A percentile compares a stretch with the other conserved stretches of the same genome.
Evolutionary conservation across 92 coral and sea anemone species (phyloP).

Genomic region (Epizoanthus rinbou): DNA sequence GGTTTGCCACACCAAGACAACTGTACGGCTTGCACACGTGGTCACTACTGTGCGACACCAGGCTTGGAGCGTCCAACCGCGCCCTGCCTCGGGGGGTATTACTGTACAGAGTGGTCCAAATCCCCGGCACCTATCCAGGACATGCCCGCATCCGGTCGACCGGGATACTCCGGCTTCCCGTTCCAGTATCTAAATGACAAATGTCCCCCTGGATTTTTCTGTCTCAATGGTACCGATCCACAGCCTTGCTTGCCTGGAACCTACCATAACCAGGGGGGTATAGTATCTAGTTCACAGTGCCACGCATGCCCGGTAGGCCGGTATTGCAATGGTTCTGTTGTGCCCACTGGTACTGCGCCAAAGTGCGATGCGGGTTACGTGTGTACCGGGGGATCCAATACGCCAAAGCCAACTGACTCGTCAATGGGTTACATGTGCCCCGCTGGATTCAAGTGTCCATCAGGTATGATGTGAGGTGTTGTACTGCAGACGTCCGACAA

Average conservation of each 20-base stretch:
- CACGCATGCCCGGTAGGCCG: slow-evolving; percentile 90
- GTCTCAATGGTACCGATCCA: slow-evolving; percentile 88
- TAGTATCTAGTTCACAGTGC: slow-evolving; percentile 80
- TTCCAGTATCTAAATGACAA: slow-evolving; percentile 83
- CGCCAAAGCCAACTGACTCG: slow-evolving; percentile 77
- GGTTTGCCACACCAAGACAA: slow-evolving; percentile 73
- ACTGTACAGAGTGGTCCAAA: slow-evolving; percentile 83
- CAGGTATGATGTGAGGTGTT: slow-evolving; percentile 53
- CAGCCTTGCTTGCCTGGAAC: slow-evolving; percentile 88
- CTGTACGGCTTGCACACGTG: slow-evolving; percentile 85
- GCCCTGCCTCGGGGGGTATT: slow-evolving; percentile 84
- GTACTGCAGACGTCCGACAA: too few relatives aligned
- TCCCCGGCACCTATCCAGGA: slow-evolving; percentile 81
- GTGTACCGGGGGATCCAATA: slow-evolving; percentile 91
- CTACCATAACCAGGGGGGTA: slow-evolving; percentile 90
- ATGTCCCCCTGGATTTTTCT: slow-evolving; percentile 97
- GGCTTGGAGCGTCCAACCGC: slow-evolving; percentile 85
- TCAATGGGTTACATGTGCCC: slow-evolving; percentile 92
- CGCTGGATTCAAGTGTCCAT: slow-evolving; percentile 80
- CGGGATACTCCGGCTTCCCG: slow-evolving; percentile 59
- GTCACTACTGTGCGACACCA: slow-evolving; percentile 79
- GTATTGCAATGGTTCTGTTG: slow-evolving; percentile 89
- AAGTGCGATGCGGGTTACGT: slow-evolving; percentile 90
- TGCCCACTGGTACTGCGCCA: slow-evolving; percentile 76
- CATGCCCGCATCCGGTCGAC: slow-evolving; percentile 54